Conservation (phyloP, 2,888 invertebrate species). For the Eumerus sabulonum region DNA sequence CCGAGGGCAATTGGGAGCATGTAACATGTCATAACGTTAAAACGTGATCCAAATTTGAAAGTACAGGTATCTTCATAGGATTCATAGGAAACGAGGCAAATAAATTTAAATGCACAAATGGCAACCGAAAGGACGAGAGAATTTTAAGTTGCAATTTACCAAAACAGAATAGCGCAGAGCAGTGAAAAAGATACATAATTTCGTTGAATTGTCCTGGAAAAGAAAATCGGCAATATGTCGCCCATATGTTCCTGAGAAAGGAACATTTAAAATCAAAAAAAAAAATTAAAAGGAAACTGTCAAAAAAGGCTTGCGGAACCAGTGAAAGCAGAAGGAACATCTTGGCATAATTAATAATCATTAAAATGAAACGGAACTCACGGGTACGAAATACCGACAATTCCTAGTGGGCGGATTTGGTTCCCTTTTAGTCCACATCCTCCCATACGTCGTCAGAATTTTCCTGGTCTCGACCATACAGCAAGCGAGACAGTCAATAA, state of each 20-base stretch:
- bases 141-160: constrained; percentile 51
- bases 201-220: neutral
- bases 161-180: constrained; percentile 9
- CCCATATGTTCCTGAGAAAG: constrained; percentile 40
- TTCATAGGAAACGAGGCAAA: constrained; percentile 13
- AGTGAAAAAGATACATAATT: constrained; percentile 14
- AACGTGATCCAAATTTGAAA: constrained; percentile 66
- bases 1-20: constrained; percentile 31
- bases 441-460: constrained; percentile 23
- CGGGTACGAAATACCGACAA: constrained; percentile 38
- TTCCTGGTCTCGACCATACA: constrained; percentile 33
- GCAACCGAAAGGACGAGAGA: constrained; percentile 44
- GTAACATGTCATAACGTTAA: constrained; percentile 68
- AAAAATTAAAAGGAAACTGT: too few relatives aligned
- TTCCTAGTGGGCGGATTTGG: constrained; percentile 60
- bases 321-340: neutral
- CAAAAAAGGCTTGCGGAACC: neutral
- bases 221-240: constrained; percentile 48
- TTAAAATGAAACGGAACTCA: constrained; percentile 61
- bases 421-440: constrained; percentile 31
- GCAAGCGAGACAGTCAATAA: constrained; percentile 34
- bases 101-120: constrained; percentile 60
- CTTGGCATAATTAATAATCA: constrained; percentile 49
- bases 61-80: constrained; percentile 3
- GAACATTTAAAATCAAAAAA: neutral